A percentile compares a stretch with the other conserved stretches of the same genome.
phyloP scores from a whole-genome alignment of 2,888 invertebrate genomes.

The Drosophila falleni region DNA sequence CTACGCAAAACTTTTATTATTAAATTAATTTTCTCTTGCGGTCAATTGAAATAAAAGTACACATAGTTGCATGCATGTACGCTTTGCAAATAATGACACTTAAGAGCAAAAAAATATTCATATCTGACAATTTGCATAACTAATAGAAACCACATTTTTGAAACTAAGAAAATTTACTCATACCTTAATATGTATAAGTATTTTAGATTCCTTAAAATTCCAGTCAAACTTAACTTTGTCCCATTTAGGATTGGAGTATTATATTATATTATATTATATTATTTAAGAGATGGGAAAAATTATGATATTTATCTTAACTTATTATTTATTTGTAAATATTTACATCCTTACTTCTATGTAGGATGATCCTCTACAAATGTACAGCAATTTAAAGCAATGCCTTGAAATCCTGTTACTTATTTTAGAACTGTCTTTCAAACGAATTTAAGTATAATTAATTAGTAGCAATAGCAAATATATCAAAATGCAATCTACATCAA shows the following conservation, averaged over 20 bases:
- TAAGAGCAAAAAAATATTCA: neutral
- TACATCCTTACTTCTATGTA: too few relatives aligned
- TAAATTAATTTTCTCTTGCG: constrained; percentile 31
- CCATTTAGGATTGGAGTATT: too few relatives aligned
- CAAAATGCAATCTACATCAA: constrained; percentile 17
- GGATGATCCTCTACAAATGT: neutral
- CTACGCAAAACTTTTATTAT: constrained; percentile 37
- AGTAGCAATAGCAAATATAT: constrained; percentile 12
- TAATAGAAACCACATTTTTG: too few relatives aligned
- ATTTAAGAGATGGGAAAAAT: too few relatives aligned
- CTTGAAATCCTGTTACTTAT: neutral
- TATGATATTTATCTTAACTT: too few relatives aligned
- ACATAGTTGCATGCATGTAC: neutral
- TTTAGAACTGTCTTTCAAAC: neutral
- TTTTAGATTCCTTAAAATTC: too few relatives aligned
- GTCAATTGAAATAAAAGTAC: constrained; percentile 1
- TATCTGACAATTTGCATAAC: too few relatives aligned
- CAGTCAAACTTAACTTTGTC: too few relatives aligned
- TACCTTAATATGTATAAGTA: too few relatives aligned
- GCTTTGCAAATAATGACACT: neutral
- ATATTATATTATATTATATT: too few relatives aligned
- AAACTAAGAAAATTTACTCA: too few relatives aligned
- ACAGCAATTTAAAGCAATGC: neutral
- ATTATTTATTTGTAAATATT: too few relatives aligned
- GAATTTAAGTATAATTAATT: constrained; percentile 21